phyloP scores from a whole-genome alignment of 2,113 vertebrate genomes.

The Takifugu bimaculatus region DNA sequence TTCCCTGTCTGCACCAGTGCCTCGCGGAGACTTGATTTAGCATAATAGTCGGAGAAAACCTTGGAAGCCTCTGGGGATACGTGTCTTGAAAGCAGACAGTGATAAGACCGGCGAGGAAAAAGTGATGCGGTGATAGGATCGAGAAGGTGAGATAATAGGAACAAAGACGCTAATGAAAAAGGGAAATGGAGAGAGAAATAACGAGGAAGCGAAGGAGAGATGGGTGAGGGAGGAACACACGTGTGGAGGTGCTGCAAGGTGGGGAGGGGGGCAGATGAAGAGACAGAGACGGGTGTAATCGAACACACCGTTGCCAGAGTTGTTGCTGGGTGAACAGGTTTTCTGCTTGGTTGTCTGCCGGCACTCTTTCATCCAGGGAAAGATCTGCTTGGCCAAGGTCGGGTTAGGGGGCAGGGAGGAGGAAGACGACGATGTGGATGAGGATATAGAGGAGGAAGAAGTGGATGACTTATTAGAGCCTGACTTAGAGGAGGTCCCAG shows the following conservation, averaged over 20 bases:
- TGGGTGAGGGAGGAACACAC: not conserved
- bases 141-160: conserved; percentile 21
- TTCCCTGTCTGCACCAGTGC: conserved; percentile 5
- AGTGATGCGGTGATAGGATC: conserved; percentile 21
- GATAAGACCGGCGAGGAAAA: conserved; percentile 58
- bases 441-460: conserved; percentile 58
- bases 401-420: conserved; percentile 80
- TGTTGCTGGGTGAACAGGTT: conserved; percentile 90
- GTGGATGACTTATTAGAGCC: conserved; percentile 73
- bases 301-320: conserved; percentile 80
- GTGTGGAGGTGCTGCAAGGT: not conserved
- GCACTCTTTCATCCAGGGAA: conserved; percentile 99
- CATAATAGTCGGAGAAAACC: conserved; percentile 28
- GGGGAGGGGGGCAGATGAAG: conserved; percentile 11
- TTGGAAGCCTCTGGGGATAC: conserved; percentile 36
- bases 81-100: conserved; percentile 33
- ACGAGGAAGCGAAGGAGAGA: conserved; percentile 9
- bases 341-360: conserved; percentile 97
- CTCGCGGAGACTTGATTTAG: conserved; percentile 22
- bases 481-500: conserved; percentile 62
- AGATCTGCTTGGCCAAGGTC: conserved; percentile 92
- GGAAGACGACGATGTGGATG: conserved; percentile 64
- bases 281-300: conserved; percentile 38
- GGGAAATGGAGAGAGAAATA: conserved; percentile 15
- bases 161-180: conserved; percentile 31